A percentile compares a stretch with the other conserved stretches of the same genome.
Conservation (phyloP, 2,888 invertebrate genomes). For the Tortrix viridana region DNA sequence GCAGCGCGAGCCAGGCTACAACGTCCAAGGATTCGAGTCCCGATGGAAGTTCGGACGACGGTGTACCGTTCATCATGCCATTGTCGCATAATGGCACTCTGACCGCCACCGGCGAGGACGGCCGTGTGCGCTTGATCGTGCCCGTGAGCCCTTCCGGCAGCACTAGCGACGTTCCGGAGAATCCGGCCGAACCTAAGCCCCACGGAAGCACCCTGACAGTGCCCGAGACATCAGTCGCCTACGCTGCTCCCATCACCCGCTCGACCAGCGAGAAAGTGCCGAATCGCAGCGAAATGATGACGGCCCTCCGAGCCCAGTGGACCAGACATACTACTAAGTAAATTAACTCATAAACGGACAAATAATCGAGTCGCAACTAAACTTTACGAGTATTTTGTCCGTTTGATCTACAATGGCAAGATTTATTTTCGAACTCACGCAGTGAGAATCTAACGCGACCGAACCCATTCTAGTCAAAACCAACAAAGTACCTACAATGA, state of each 20-base stretch:
- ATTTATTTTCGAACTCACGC: no score
- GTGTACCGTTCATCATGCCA: constrained; percentile 87
- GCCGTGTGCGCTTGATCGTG: constrained; percentile 85
- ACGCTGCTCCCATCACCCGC: constrained; percentile 87
- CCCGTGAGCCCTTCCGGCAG: constrained; percentile 83
- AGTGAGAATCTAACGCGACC: constrained; percentile 1
- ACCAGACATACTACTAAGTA: constrained; percentile 94
- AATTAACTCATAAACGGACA: constrained; percentile 42
- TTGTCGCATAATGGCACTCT: constrained; percentile 86
- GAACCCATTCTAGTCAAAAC: constrained; percentile 31
- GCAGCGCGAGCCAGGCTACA: constrained; percentile 70
- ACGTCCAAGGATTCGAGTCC: constrained; percentile 77
- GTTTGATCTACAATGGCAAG: no score
- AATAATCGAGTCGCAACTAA: background rate
- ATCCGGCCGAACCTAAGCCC: constrained; percentile 49
- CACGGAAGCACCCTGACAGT: constrained; percentile 84
- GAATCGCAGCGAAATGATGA: constrained; percentile 93
- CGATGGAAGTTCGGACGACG: constrained; percentile 72
- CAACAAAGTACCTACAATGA: constrained; percentile 10
- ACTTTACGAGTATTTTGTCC: no score
- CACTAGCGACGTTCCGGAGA: constrained; percentile 59
- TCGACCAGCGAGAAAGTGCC: constrained; percentile 94
- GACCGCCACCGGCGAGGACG: constrained; percentile 85
- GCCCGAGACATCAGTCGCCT: constrained; percentile 75
- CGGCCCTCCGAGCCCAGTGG: constrained; percentile 92